phyloP scores from a whole-genome alignment of 1,140 invertebrate genomes.

The Drosophila melanica region DNA sequence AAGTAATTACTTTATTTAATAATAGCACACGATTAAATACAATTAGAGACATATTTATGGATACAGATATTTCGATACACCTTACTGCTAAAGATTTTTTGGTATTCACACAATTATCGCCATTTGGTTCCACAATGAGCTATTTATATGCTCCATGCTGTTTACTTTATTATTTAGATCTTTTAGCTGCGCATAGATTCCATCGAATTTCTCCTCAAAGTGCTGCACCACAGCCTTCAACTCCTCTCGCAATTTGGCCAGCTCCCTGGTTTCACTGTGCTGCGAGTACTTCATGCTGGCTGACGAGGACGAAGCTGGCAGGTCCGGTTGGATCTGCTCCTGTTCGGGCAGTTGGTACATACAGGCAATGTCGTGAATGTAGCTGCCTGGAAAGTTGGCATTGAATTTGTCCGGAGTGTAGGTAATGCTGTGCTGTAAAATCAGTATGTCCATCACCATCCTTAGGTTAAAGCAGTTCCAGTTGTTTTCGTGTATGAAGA shows the following conservation, averaged over 20 bases:
- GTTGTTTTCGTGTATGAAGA: slow-evolving; percentile 69
- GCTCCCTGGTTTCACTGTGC: slow-evolving; percentile 14
- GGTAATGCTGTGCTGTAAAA: slow-evolving; percentile 55
- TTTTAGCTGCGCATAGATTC: slow-evolving; percentile 25
- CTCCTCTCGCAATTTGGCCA: slow-evolving; percentile 57
- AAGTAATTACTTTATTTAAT: background rate
- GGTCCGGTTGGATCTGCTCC: slow-evolving; percentile 18
- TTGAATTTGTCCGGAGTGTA: slow-evolving; percentile 57
- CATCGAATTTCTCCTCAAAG: slow-evolving; percentile 68
- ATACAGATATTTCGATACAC: background rate
- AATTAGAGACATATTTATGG: background rate
- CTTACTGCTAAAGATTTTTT: background rate
- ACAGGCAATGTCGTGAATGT: slow-evolving; percentile 70
- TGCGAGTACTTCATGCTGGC: slow-evolving; percentile 40
- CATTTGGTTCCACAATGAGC: slow-evolving; percentile 63
- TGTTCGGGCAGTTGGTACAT: slow-evolving; percentile 68
- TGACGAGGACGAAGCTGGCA: background rate
- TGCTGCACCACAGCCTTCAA: slow-evolving; percentile 64
- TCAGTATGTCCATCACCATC: slow-evolving; percentile 64
- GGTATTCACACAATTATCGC: slow-evolving; percentile 53
- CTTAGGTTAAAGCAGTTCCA: slow-evolving; percentile 76
- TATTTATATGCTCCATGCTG: slow-evolving; percentile 56
- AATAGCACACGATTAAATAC: background rate
- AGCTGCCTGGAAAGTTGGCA: slow-evolving; percentile 66
- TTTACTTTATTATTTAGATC: slow-evolving; percentile 54